A percentile compares a stretch with the other conserved stretches of the same genome.
These are phyloP conservation scores for Rhogogaster chlorosoma DNA, from an alignment of 2,888 invertebrate genomes.

Conservation along the genomic window DNA sequence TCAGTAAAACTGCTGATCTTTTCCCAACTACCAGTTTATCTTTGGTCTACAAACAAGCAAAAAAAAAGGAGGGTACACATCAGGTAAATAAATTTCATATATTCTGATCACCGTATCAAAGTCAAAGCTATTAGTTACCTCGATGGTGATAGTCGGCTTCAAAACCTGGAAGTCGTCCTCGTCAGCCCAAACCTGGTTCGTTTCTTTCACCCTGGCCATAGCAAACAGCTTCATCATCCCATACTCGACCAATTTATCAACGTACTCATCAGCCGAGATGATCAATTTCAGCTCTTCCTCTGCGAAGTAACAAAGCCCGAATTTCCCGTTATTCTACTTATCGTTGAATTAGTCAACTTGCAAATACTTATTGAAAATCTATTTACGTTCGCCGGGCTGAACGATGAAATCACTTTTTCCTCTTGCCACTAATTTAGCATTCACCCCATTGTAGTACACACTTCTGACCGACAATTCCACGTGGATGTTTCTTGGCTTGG, in stretches of 20 bases:
- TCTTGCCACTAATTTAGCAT: slow-evolving; percentile 85
- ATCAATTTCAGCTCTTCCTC: slow-evolving; percentile 81
- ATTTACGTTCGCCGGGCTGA: slow-evolving; percentile 83
- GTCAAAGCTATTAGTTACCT: slow-evolving; percentile 77
- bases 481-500: slow-evolving; percentile 82
- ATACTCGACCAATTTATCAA: slow-evolving; percentile 89
- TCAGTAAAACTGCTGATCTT: slow-evolving; percentile 80
- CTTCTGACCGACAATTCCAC: slow-evolving; percentile 85
- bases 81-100: background rate
- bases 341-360: background rate
- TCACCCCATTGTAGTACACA: slow-evolving; percentile 89
- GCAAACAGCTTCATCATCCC: slow-evolving; percentile 89
- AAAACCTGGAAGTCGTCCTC: slow-evolving; percentile 91
- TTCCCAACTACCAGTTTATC: slow-evolving; percentile 81
- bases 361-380: slow-evolving; percentile 28
- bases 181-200: slow-evolving; percentile 90
- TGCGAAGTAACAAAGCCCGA: slow-evolving; percentile 66
- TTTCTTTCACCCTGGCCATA: slow-evolving; percentile 89
- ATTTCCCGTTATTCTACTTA: background rate
- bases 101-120: background rate
- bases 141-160: slow-evolving; percentile 85
- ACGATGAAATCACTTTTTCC: slow-evolving; percentile 84
- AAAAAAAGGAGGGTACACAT: background rate
- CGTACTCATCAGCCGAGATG: slow-evolving; percentile 85
- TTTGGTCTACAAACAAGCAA: slow-evolving; percentile 80